Evolutionary conservation across 2,113 vertebrate species (phyloP).

Genomic region (Acanthisitta chloris): DNA sequence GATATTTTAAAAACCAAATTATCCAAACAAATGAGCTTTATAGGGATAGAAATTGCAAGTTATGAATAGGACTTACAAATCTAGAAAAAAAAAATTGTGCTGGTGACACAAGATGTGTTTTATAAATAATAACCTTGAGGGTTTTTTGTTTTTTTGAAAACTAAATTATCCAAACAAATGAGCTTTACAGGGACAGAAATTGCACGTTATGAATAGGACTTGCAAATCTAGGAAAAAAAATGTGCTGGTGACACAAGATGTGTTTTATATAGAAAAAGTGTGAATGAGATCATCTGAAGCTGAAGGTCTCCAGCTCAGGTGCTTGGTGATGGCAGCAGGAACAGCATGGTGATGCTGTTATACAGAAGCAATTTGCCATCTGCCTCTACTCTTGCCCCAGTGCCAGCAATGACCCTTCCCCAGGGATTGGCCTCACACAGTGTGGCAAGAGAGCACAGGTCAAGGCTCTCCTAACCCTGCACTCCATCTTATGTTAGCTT

Average conservation of each 20-base stretch:
- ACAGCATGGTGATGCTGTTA: rapidly evolving
- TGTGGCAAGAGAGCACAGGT: not conserved
- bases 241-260: not conserved
- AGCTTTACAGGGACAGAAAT: not conserved
- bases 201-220: not conserved
- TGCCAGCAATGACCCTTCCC: not conserved
- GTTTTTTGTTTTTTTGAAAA: not conserved
- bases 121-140: not conserved
- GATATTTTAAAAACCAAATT: not conserved
- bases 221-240: not conserved
- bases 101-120: not conserved
- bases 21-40: not conserved
- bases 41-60: not conserved
- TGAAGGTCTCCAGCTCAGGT: not conserved
- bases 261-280: not conserved
- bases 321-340: not conserved
- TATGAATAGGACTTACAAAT: not conserved
- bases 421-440: rapidly evolving
- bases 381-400: not conserved
- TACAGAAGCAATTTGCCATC: not conserved
- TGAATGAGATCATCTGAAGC: not conserved
- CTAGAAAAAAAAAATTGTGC: not conserved
- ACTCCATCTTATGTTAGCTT: not conserved
- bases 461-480: not conserved
- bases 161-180: not conserved